Conservation (phyloP, 2,113 vertebrate genomes). For the Anhinga anhinga region DNA sequence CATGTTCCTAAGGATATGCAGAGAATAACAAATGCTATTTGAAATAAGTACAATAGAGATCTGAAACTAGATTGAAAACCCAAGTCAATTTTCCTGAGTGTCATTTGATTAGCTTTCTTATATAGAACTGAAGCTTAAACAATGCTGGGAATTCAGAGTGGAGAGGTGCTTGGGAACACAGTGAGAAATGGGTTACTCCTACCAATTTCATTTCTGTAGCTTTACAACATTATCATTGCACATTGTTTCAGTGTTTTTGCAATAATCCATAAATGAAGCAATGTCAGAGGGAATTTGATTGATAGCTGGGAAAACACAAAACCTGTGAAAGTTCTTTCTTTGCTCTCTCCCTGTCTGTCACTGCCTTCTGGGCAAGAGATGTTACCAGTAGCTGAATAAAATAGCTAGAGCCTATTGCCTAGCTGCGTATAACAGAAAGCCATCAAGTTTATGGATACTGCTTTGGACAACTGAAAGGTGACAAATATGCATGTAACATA, state of each 20-base stretch:
- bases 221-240: conserved; percentile 74
- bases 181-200: conserved; percentile 74
- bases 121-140: conserved; percentile 75
- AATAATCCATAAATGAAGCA: conserved; percentile 79
- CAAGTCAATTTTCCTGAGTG: conserved; percentile 79
- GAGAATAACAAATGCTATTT: conserved; percentile 79
- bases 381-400: conserved; percentile 5
- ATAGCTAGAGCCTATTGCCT: conserved; percentile 1
- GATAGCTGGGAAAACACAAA: conserved; percentile 60
- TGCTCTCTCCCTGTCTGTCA: conserved; percentile 25
- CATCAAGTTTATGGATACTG: not conserved
- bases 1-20: conserved; percentile 78
- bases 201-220: conserved; percentile 70
- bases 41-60: conserved; percentile 78
- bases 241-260: conserved; percentile 71
- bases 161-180: conserved; percentile 65
- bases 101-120: conserved; percentile 78
- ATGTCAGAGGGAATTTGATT: conserved; percentile 73
- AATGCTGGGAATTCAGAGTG: conserved; percentile 69
- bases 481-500: not conserved
- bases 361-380: conserved; percentile 45
- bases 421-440: not conserved
- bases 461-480: not conserved
- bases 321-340: conserved; percentile 58
- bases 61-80: conserved; percentile 77